phyloP scores from a whole-genome alignment of 2,888 invertebrate species.

The Ferrisia virgata region DNA sequence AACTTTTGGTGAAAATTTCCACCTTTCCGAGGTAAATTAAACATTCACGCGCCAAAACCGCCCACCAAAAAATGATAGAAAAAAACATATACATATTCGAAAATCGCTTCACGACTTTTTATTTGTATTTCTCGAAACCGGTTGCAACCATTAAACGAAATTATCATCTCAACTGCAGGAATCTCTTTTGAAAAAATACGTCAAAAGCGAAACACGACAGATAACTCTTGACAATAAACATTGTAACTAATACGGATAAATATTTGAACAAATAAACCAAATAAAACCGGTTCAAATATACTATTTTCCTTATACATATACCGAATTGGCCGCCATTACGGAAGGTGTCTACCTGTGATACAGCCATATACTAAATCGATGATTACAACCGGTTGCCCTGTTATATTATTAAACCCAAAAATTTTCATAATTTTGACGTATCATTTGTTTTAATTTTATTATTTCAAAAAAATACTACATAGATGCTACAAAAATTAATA shows the following conservation, averaged over 20 bases:
- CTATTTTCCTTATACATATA: neutral
- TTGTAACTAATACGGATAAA: constrained; percentile 30
- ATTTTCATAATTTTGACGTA: neutral
- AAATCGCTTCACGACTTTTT: neutral
- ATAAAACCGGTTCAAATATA: neutral
- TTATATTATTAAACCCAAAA: neutral
- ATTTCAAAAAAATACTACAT: neutral
- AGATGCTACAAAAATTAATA: neutral
- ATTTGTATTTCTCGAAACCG: neutral
- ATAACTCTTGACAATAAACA: constrained; percentile 16
- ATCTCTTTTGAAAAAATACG: constrained; percentile 6
- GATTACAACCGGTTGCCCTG: neutral
- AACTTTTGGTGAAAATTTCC: neutral
- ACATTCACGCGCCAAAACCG: neutral
- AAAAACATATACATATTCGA: neutral
- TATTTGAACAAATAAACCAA: constrained; percentile 23
- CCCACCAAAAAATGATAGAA: no score
- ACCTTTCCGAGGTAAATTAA: neutral
- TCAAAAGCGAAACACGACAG: constrained; percentile 18
- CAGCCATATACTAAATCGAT: neutral
- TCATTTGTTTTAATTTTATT: neutral
- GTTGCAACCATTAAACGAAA: constrained; percentile 17
- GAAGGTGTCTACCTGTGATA: neutral
- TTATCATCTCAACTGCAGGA: constrained; percentile 17
- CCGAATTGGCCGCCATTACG: neutral